Evolutionary conservation across 1,140 invertebrate genomes (phyloP).

Genomic region (Campodea augens): DNA sequence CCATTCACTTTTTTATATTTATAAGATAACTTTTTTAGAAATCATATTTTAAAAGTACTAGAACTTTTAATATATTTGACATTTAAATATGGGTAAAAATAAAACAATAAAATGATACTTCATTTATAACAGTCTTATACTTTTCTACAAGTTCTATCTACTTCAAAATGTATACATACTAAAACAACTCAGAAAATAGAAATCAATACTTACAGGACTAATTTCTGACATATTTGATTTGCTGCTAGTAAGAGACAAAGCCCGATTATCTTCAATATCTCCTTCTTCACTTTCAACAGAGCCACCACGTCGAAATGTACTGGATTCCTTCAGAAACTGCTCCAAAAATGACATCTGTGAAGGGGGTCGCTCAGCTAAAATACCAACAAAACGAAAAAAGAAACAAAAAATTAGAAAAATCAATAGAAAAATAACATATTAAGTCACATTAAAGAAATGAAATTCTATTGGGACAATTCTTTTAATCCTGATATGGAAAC

Average conservation of each 20-base stretch:
- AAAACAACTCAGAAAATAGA: no score
- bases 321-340: constrained; percentile 65
- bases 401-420: constrained; percentile 11
- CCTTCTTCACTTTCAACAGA: constrained; percentile 52
- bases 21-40: no score
- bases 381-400: constrained; percentile 26
- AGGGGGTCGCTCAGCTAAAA: constrained; percentile 63
- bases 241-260: constrained; percentile 54
- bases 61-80: no score
- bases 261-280: constrained; percentile 53
- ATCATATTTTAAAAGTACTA: no score
- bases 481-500: no score
- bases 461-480: no score
- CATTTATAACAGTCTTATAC: no score
- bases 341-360: constrained; percentile 78
- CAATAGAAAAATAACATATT: constrained; percentile 1
- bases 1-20: no score
- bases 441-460: background rate
- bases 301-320: constrained; percentile 28
- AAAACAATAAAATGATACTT: no score
- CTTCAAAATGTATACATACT: no score
- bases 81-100: no score
- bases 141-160: no score
- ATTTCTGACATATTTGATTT: constrained; percentile 64
- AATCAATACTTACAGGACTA: constrained; percentile 40